Conservation (phyloP, 2,797 vertebrate species). For the Oreortyx pictus region DNA sequence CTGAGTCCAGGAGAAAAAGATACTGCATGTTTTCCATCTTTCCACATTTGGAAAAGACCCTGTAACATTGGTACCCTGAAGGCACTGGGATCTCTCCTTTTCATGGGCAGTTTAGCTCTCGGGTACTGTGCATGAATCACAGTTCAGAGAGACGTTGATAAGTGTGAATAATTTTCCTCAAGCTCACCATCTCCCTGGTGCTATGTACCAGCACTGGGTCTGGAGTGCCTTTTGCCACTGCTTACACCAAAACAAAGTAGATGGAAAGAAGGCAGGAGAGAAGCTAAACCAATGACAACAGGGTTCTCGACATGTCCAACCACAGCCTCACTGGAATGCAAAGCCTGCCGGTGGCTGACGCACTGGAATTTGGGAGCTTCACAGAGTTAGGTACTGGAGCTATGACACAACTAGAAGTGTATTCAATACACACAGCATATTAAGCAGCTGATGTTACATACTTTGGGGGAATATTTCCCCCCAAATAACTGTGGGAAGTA, state of each 20-base stretch:
- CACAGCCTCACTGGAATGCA: not conserved
- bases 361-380: not conserved
- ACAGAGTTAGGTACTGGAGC: not conserved
- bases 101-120: not conserved
- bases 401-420: conserved; percentile 16
- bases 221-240: not conserved
- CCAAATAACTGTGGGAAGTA: conserved; percentile 84
- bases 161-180: not conserved
- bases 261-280: not conserved
- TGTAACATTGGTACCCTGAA: not conserved
- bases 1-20: not conserved
- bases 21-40: not conserved
- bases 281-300: not conserved
- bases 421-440: conserved; percentile 52
- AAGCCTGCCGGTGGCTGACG: not conserved
- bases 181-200: not conserved
- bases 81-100: not conserved
- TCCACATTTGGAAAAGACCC: not conserved
- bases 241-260: not conserved
- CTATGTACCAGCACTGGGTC: not conserved
- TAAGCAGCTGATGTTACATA: conserved; percentile 78
- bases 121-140: not conserved
- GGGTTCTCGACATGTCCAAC: fast-evolving
- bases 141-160: not conserved
- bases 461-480: conserved; percentile 79